Percentiles rank a stretch among this genome's conserved stretches.
Evolutionary conservation across 2,888 invertebrate species (phyloP).

Genomic region (Folsomia manolachei): DNA sequence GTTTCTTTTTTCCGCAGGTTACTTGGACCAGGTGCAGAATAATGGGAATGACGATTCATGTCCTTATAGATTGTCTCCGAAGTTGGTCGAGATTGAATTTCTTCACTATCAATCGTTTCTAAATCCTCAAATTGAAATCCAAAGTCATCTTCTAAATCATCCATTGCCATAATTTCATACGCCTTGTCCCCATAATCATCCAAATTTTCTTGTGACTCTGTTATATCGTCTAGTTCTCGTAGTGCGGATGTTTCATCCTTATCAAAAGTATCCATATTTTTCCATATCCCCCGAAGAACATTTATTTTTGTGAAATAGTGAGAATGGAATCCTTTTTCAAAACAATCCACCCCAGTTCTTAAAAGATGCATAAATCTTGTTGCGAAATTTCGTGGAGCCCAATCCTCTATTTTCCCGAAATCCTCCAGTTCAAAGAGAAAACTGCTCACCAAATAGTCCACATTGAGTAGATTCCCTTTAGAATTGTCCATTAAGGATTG

Average conservation of each 20-base stretch:
- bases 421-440: constrained; percentile 46
- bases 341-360: constrained; percentile 36
- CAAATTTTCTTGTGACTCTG: constrained; percentile 37
- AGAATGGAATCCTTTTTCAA: constrained; percentile 45
- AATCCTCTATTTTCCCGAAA: constrained; percentile 40
- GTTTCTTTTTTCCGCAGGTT: background rate
- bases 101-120: constrained; percentile 27
- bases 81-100: constrained; percentile 20
- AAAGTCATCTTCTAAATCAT: constrained; percentile 44
- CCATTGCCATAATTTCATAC: constrained; percentile 29
- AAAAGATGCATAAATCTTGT: constrained; percentile 40
- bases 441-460: constrained; percentile 39
- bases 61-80: constrained; percentile 37
- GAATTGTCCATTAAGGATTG: constrained; percentile 15
- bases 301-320: constrained; percentile 48
- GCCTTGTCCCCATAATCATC: constrained; percentile 41
- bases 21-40: constrained; percentile 14
- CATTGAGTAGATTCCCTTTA: constrained; percentile 21
- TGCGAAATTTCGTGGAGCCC: constrained; percentile 44
- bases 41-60: constrained; percentile 29
- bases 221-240: constrained; percentile 40
- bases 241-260: constrained; percentile 29
- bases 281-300: constrained; percentile 41
- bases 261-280: constrained; percentile 25
- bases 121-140: constrained; percentile 46